Conservation (phyloP, 92 coral and sea anemone genomes). For the Siderastrea siderea region DNA sequence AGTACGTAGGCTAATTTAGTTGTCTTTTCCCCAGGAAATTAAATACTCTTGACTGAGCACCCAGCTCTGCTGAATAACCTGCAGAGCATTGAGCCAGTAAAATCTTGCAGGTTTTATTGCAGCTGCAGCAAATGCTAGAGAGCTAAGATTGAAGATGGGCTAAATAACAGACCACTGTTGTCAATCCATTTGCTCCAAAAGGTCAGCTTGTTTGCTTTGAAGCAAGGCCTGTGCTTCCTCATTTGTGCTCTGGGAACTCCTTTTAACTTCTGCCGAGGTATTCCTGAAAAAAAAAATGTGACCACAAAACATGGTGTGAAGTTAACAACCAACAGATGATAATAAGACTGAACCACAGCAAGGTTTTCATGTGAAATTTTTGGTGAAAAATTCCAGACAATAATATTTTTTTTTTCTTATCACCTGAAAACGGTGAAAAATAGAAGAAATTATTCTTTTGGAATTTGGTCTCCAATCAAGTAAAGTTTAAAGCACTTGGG, state of each 20-base stretch:
- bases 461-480: no score
- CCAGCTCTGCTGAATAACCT: not conserved
- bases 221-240: conserved; percentile 24
- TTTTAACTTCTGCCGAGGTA: conserved; percentile 13
- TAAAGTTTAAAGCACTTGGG: no score
- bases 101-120: not conserved
- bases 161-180: not conserved
- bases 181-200: conserved; percentile 46
- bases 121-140: not conserved
- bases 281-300: not conserved
- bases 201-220: conserved; percentile 13
- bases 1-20: not conserved
- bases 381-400: no score
- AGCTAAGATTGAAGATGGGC: not conserved
- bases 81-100: not conserved
- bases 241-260: not conserved
- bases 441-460: no score
- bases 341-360: no score
- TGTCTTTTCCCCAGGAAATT: not conserved
- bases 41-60: not conserved
- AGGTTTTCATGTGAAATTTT: no score
- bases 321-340: not conserved
- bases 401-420: no score
- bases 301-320: not conserved
- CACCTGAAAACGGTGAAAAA: no score